A percentile compares a stretch with the other conserved stretches of the same genome.
These are phyloP conservation scores for Drosophila miranda DNA, from an alignment of 1,140 invertebrate species.

Conservation along the genomic window DNA sequence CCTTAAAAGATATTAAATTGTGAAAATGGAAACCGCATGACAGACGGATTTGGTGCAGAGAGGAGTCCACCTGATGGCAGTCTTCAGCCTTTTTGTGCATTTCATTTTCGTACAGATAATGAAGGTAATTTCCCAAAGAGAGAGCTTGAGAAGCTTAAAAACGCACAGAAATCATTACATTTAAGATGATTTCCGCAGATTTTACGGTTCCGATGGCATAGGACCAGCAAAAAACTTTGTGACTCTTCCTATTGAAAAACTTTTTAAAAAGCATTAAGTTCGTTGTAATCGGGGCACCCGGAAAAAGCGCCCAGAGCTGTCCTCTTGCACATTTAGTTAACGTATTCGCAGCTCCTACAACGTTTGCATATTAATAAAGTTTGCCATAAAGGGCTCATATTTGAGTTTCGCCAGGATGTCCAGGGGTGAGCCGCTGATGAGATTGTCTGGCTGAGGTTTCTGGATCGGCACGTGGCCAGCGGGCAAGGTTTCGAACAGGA, in stretches of 20 bases:
- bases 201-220: slow-evolving; percentile 31
- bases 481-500: slow-evolving; percentile 14
- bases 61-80: slow-evolving; percentile 27
- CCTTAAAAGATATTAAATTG: slow-evolving; percentile 27
- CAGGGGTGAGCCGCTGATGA: neutral
- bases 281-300: slow-evolving; percentile 54
- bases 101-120: slow-evolving; percentile 60
- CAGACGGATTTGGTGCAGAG: neutral
- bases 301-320: slow-evolving; percentile 20
- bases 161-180: slow-evolving; percentile 51
- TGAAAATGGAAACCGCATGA: slow-evolving; percentile 56
- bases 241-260: slow-evolving; percentile 38
- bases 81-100: slow-evolving; percentile 47
- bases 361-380: slow-evolving; percentile 72
- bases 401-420: slow-evolving; percentile 17
- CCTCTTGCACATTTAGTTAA: slow-evolving; percentile 57
- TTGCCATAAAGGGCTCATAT: slow-evolving; percentile 41
- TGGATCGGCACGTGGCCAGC: slow-evolving; percentile 47
- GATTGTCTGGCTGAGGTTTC: slow-evolving; percentile 11
- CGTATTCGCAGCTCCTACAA: slow-evolving; percentile 52
- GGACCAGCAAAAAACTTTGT: slow-evolving; percentile 36
- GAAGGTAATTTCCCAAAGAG: slow-evolving; percentile 68
- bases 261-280: slow-evolving; percentile 72
- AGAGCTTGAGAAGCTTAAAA: slow-evolving; percentile 19
- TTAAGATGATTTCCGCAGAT: slow-evolving; percentile 63